Conservation (phyloP, 2,113 vertebrate genomes). For the Hypocryptadius cinnamomeus region DNA sequence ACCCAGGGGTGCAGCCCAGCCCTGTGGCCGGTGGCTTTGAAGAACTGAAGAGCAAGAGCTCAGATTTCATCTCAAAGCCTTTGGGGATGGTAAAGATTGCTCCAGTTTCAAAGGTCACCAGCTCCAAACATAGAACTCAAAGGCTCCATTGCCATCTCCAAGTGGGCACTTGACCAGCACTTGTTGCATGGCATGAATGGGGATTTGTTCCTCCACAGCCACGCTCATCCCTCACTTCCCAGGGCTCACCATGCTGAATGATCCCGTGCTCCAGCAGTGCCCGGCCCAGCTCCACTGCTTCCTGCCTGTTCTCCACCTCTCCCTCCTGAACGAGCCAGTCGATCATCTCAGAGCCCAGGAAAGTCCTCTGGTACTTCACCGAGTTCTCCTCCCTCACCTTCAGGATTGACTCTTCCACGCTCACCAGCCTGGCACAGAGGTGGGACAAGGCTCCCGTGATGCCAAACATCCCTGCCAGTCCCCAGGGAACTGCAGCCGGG, state of each 20-base stretch:
- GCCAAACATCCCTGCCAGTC: not conserved
- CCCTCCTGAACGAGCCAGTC: slow-evolving; percentile 83
- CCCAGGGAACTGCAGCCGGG: not conserved
- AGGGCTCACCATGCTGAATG: slow-evolving; percentile 76
- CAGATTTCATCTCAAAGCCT: slow-evolving; percentile 22
- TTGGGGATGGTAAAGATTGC: not conserved
- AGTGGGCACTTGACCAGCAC: slow-evolving; percentile 50
- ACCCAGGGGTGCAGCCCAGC: not conserved
- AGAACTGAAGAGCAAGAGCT: not conserved
- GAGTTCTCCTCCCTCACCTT: slow-evolving; percentile 77
- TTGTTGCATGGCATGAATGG: slow-evolving; percentile 26
- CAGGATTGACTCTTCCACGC: slow-evolving; percentile 72
- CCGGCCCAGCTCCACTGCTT: slow-evolving; percentile 74
- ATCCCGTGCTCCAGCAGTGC: slow-evolving; percentile 80
- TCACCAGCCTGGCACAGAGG: slow-evolving; percentile 69
- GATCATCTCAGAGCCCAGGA: slow-evolving; percentile 77
- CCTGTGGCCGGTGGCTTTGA: not conserved
- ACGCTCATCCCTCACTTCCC: not conserved
- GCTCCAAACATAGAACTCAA: slow-evolving; percentile 52
- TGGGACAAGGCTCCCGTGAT: not conserved
- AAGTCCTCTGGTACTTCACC: slow-evolving; percentile 74
- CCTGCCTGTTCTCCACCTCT: slow-evolving; percentile 71
- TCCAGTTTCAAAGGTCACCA: slow-evolving; percentile 30
- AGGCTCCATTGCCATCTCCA: not conserved
- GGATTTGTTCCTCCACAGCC: slow-evolving; percentile 7